Conservation (phyloP, 2,113 vertebrate species). For the Epinephelus lanceolatus region DNA sequence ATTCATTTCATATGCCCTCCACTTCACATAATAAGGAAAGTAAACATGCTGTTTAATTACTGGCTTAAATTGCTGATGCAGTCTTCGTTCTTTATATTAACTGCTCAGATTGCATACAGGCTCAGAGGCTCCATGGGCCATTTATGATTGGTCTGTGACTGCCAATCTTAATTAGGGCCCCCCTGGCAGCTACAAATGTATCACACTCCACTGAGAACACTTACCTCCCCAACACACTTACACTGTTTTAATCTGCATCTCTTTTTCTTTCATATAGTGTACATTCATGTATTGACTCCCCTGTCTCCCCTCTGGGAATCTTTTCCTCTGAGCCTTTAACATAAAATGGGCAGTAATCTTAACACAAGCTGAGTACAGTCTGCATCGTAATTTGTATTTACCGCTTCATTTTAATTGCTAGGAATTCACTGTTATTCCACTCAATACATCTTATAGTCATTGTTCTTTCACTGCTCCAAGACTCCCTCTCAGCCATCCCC, state of each 20-base stretch:
- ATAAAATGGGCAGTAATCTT: neutral
- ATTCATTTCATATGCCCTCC: neutral
- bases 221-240: neutral
- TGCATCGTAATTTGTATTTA: neutral
- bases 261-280: neutral
- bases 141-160: slow-evolving; percentile 54
- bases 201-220: slow-evolving; percentile 1
- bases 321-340: neutral
- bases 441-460: slow-evolving; percentile 23
- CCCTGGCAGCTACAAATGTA: slow-evolving; percentile 31
- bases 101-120: slow-evolving; percentile 39
- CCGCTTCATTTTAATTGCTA: slow-evolving; percentile 4
- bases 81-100: slow-evolving; percentile 51
- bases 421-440: neutral
- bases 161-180: slow-evolving; percentile 55
- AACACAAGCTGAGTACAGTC: neutral
- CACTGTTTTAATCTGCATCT: neutral
- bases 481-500: slow-evolving; percentile 23
- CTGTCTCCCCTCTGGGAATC: neutral
- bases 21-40: slow-evolving; percentile 43
- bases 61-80: slow-evolving; percentile 1
- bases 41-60: slow-evolving; percentile 46
- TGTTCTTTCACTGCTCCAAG: slow-evolving; percentile 11
- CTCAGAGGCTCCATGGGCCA: slow-evolving; percentile 9
- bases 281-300: neutral